These are phyloP conservation scores for Alloplasta piceator DNA, from an alignment of 2,888 invertebrate species.

Conservation along the genomic window DNA sequence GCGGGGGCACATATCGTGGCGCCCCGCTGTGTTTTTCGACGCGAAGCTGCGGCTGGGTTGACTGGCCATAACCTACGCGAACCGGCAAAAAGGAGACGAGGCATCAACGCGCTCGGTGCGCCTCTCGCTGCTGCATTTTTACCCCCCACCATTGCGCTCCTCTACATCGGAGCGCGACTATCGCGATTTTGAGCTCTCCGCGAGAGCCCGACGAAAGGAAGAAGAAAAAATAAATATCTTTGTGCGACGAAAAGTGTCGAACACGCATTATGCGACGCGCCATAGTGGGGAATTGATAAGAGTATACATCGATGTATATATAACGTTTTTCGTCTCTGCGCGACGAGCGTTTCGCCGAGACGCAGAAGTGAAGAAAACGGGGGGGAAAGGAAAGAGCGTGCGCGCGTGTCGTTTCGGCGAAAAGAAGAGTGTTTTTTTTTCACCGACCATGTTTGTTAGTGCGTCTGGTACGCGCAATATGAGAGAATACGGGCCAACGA, in stretches of 20 bases:
- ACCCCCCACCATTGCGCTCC: too few species aligned
- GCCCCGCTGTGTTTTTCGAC: slow-evolving; percentile 79
- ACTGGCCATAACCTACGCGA: slow-evolving; percentile 75
- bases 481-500: slow-evolving; percentile 62
- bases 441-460: slow-evolving; percentile 58
- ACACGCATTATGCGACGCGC: background rate
- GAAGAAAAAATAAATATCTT: too few species aligned
- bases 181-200: too few species aligned
- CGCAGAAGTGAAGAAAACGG: slow-evolving; percentile 27
- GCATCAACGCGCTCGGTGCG: slow-evolving; percentile 34
- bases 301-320: slow-evolving; percentile 15
- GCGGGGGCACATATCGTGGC: slow-evolving; percentile 75
- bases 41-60: slow-evolving; percentile 69
- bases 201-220: too few species aligned
- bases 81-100: slow-evolving; percentile 69
- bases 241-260: background rate
- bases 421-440: slow-evolving; percentile 13
- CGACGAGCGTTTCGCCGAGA: slow-evolving; percentile 47
- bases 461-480: slow-evolving; percentile 55
- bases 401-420: slow-evolving; percentile 8
- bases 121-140: too few species aligned
- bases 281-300: too few species aligned
- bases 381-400: slow-evolving; percentile 14
- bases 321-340: slow-evolving; percentile 32
- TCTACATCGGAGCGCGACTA: too few species aligned